Percentiles rank a stretch among this genome's conserved stretches.
phyloP scores from a whole-genome alignment of 2,113 vertebrate genomes.

The Pangasianodon hypophthalmus region DNA sequence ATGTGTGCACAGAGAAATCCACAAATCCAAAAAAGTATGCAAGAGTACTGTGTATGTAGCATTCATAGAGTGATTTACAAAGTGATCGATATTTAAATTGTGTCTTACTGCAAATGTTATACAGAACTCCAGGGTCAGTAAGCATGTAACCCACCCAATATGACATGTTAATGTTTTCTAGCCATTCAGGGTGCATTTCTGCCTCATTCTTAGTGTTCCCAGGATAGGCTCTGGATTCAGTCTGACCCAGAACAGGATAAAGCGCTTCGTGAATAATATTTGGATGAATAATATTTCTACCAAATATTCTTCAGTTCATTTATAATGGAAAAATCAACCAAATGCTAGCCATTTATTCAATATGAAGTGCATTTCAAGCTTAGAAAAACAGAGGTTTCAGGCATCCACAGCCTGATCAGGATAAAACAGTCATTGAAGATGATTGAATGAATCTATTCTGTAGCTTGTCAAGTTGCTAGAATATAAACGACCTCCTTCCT shows the following conservation, averaged over 20 bases:
- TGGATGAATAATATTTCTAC: not conserved
- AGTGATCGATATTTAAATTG: not conserved
- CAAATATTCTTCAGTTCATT: not conserved
- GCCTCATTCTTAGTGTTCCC: not conserved
- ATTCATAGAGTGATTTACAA: not conserved
- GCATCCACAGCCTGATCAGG: not conserved
- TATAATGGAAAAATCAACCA: not conserved
- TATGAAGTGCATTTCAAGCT: not conserved
- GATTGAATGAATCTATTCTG: not conserved
- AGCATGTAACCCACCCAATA: not conserved
- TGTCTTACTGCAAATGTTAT: not conserved
- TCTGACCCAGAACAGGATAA: not conserved
- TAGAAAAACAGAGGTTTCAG: not conserved
- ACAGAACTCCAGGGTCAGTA: not conserved
- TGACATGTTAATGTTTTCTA: not conserved
- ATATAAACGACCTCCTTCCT: not conserved
- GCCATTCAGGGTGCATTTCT: not conserved
- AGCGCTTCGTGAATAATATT: not conserved
- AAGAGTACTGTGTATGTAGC: not conserved
- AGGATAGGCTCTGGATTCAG: not conserved
- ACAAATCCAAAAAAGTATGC: constrained; percentile 2
- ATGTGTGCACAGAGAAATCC: constrained; percentile 1
- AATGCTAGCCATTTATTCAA: not conserved
- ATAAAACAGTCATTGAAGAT: not conserved
- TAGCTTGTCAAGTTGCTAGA: not conserved